Evolutionary conservation across 2,888 invertebrate species (phyloP), one percentile per base, ranked within the genome.

Genomic region (Saturnia pavonia): DNA sequence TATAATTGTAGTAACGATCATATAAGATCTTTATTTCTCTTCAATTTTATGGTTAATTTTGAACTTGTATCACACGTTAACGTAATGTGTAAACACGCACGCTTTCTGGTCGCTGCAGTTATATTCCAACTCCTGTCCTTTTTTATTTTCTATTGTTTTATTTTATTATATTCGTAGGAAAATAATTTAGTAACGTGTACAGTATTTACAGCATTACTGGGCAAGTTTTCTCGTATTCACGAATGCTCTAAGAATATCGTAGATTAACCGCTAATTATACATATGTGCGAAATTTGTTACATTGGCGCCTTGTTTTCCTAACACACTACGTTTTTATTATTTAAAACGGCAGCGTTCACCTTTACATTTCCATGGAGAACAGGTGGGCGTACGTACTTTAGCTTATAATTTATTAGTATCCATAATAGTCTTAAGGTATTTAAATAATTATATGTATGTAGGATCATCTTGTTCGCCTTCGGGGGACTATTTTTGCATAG

Each of bases 291-390:
- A 25, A 27, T 60, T 60, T 27, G 14, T 27, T 60, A 60, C 25
- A 60, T 60, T 27, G 57, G 25, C 25, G 57, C 57, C 1, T 57
- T 57, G 57, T 60, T 60, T 60, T 14, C 25, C 25, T 60, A 60
- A 60, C 12, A 27, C 25, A 27, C 14, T 60, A 14, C 25, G 7
- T 60, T 60, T 6, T 27, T 27, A 60, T 27, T 60, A 60, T 27
- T 60, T 27, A 60, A 68, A 68, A 54, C 22, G 19, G 34, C 22
- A 63, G 11, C 12, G 48, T 65, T 65, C 48, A 34, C 63, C 63
- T 69, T 69, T 69, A 65, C 2, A 40, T 22, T 34, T 40, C 48
- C 63, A 68, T 48, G 45, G 63, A 63, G 63, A 69, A 63, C 69
- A 27, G 45, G 63, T 63, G 63, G 19, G 22, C 34, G n/a, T 3